Evolutionary conservation across 2,888 invertebrate genomes (phyloP).

Genomic region (Creontiades dilutus): DNA sequence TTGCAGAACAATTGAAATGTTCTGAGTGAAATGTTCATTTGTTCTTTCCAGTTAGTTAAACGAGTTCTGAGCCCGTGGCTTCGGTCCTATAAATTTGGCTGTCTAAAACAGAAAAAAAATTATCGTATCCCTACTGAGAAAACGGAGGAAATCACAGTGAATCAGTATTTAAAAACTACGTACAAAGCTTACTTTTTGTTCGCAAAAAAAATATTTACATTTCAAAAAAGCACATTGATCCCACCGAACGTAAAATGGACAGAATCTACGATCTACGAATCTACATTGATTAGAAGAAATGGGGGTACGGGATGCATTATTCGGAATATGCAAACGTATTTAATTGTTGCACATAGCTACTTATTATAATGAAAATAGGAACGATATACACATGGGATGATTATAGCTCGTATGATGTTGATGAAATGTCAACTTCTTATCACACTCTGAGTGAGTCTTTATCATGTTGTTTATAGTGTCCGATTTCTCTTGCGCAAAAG

Average conservation of each 20-base stretch:
- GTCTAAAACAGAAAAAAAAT: background rate
- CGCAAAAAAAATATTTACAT: slow-evolving; percentile 12
- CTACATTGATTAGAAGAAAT: slow-evolving; percentile 3
- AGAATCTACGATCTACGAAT: background rate
- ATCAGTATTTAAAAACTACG: slow-evolving; percentile 10
- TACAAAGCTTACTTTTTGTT: slow-evolving; percentile 10
- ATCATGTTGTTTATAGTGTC: too few relatives aligned
- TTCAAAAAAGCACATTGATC: slow-evolving; percentile 13
- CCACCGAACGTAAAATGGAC: slow-evolving; percentile 26
- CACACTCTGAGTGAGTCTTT: too few relatives aligned
- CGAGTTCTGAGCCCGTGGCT: background rate
- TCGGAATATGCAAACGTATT: background rate
- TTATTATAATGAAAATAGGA: background rate
- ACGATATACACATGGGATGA: background rate
- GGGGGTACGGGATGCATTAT: background rate
- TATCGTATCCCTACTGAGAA: background rate
- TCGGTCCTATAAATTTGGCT: background rate
- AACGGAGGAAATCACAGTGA: slow-evolving; percentile 23
- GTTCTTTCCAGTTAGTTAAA: too few relatives aligned
- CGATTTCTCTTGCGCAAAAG: too few relatives aligned
- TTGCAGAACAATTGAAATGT: background rate
- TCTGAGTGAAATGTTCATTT: too few relatives aligned
- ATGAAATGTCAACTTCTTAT: too few relatives aligned
- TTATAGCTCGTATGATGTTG: background rate
- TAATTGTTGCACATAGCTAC: background rate